Base-by-base conservation (phyloP, 2,797 vertebrate genomes). In the Syngnathus acus region DNA sequence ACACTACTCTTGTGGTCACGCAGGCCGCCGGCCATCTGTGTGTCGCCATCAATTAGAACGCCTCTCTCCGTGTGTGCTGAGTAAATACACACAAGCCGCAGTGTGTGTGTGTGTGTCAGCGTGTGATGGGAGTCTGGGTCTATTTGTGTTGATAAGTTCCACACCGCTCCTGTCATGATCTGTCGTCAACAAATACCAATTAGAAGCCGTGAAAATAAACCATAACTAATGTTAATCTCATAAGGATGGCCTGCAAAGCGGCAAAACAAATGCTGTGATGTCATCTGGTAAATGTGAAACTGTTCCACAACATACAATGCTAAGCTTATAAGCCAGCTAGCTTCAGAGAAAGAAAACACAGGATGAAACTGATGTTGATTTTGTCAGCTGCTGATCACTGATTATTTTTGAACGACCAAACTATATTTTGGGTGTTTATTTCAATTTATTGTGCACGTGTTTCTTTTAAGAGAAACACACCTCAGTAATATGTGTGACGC, bases 1-100 rank as follows among this genome's bases (percentile, higher is more conserved):
- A 88, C 85, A 76, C 87, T 83, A 83, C 87, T 88, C 89, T 91
- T 92, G 89, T 88, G 88, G 87, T 89, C 84, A 74, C 78, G 80
- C 75, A 73, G 79, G 81, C 75, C 78, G 68, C 79, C 70, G 83
- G 82, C 89, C 89, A 90, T 91, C 90, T 91, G 88, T 89, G 87
- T 87, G 86, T 87, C 62, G 40, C 68, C 45, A 53, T 53, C 47
- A 51, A 65, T 65, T 51, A 65, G 63, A 64, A 77, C 63, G 13
- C 64, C n/a, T 38, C 37, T 79, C 76, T 89, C 70, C 83, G 69
- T 67, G 83, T 73, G 75, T 78, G 68, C 82, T 53, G 43, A n/a
- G 17, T 65, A 53, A 65, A 65, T 53, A 65, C 37, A 37, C 63
- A 38, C 26, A 32, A 21, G 14, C 45, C 47, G 2, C 32, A 10